phyloP scores from a whole-genome alignment of 2,797 vertebrate genomes.

The Choloepus didactylus region DNA sequence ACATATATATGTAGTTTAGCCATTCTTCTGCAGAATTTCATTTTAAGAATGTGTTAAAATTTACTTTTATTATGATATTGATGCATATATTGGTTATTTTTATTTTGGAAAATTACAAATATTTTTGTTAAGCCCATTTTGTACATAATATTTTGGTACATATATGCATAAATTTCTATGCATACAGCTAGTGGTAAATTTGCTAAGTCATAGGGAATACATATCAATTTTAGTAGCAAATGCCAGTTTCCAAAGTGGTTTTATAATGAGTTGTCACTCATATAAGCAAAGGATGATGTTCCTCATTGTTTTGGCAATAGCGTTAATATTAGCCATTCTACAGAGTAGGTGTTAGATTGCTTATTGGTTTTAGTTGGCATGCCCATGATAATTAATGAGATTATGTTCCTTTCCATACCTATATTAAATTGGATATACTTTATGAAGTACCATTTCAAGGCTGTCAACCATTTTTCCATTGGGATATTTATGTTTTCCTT shows the following conservation, averaged over 20 bases:
- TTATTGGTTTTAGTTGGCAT: background rate
- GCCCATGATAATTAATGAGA: background rate
- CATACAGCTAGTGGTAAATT: background rate
- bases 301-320: background rate
- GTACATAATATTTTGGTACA: background rate
- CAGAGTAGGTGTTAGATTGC: background rate
- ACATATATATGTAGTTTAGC: background rate
- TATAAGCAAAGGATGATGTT: background rate
- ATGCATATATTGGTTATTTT: background rate
- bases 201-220: too few species aligned
- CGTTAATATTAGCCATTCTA: background rate
- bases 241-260: background rate
- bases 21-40: background rate
- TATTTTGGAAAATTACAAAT: background rate
- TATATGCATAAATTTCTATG: background rate
- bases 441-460: background rate
- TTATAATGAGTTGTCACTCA: conserved; percentile 19
- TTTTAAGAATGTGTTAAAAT: background rate
- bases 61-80: background rate
- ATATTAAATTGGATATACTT: background rate
- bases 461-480: background rate
- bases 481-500: background rate
- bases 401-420: background rate
- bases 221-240: background rate
- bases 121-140: background rate